A percentile compares a stretch with the other conserved stretches of the same genome.
These are phyloP conservation scores for Xiphophorus birchmanni DNA, from an alignment of 2,797 vertebrate species.

Conservation along the genomic window DNA sequence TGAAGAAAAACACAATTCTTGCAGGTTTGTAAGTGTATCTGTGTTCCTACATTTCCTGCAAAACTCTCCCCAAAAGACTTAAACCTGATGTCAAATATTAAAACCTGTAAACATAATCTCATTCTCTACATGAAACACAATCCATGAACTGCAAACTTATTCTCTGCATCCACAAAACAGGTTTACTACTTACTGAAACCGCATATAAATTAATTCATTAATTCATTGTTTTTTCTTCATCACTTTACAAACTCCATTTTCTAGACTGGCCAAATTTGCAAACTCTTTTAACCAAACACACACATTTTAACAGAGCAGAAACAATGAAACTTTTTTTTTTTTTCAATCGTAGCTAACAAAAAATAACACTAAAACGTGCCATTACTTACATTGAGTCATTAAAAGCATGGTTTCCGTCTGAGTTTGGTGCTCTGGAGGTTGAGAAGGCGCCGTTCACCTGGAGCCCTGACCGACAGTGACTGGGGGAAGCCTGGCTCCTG, in stretches of 20 bases:
- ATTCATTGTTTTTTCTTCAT: not conserved
- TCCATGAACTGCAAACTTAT: not conserved
- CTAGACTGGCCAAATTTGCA: not conserved
- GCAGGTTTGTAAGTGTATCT: not conserved
- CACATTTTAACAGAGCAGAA: not conserved
- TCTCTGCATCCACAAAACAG: not conserved
- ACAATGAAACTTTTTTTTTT: not conserved
- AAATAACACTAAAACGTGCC: not conserved
- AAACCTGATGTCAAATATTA: not conserved
- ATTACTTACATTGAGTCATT: conserved; percentile 35
- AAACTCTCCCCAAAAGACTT: not conserved
- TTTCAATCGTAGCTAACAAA: not conserved
- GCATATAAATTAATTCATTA: not conserved
- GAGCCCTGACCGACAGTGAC: conserved; percentile 43
- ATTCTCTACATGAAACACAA: not conserved
- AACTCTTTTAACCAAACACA: not conserved
- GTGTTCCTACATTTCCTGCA: not conserved
- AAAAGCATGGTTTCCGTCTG: not conserved
- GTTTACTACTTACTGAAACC: not conserved
- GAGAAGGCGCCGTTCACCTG: conserved; percentile 5
- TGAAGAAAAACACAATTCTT: not conserved
- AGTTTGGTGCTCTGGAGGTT: not conserved
- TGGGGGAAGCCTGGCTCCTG: conserved; percentile 25
- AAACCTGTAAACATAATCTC: not conserved
- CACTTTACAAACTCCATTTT: not conserved